Conservation (phyloP, 2,113 vertebrate genomes). For the Pseudorectes ferrugineus region DNA sequence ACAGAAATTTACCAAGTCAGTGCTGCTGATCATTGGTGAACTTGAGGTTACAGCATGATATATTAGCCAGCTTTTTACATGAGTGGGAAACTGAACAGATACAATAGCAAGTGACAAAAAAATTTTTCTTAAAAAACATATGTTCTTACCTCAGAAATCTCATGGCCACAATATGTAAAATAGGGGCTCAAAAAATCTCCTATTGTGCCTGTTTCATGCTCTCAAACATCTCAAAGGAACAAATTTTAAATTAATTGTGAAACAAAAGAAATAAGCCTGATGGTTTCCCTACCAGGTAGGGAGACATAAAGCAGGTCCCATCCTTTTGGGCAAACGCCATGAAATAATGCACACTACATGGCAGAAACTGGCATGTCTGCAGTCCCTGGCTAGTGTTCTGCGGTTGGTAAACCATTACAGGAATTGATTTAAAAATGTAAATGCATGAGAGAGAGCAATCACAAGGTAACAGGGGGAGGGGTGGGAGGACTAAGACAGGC, state of each 20-base stretch:
- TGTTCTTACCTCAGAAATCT: not conserved
- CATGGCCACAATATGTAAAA: not conserved
- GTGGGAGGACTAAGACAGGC: not conserved
- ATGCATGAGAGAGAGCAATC: not conserved
- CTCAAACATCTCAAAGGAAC: not conserved
- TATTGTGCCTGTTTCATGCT: not conserved
- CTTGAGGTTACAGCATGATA: not conserved
- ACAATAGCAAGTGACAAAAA: not conserved
- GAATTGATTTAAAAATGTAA: not conserved
- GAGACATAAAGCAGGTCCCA: not conserved
- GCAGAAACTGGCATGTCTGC: not conserved
- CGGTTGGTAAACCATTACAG: not conserved
- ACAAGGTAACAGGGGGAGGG: not conserved
- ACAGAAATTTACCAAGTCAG: not conserved
- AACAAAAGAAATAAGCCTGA: not conserved
- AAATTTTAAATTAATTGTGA: constrained; percentile 1
- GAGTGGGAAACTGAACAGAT: not conserved
- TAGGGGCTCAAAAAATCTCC: not conserved
- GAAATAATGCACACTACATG: not conserved
- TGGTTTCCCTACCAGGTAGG: not conserved
- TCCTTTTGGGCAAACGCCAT: not conserved
- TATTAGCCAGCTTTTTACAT: not conserved
- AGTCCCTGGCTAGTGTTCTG: not conserved
- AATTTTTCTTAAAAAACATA: not conserved
- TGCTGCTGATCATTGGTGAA: not conserved